A percentile compares a stretch with the other conserved stretches of the same genome.
Evolutionary conservation across 1,140 invertebrate genomes (phyloP).

Genomic region (Berghia stephanieae): DNA sequence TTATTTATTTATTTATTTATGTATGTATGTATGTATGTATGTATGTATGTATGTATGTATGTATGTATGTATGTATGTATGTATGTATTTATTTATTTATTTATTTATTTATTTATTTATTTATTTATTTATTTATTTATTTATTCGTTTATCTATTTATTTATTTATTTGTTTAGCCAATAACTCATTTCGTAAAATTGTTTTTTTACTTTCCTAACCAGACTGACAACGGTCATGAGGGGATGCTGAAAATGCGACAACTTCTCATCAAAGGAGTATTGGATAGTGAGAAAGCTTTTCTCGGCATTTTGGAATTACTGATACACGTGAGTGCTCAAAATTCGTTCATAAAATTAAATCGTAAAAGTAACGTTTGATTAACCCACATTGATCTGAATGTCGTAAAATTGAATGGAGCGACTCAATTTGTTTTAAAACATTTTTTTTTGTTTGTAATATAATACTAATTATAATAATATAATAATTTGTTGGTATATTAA

Average conservation of each 20-base stretch:
- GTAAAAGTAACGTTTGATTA: no score
- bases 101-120: neutral
- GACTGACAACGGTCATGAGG: slow-evolving; percentile 23
- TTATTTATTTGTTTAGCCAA: no score
- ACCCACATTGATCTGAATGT: no score
- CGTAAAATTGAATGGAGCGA: no score
- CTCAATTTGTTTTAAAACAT: no score
- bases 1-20: no score
- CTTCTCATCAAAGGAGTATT: slow-evolving; percentile 88
- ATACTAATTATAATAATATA: no score
- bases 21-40: neutral
- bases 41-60: slow-evolving; percentile 6
- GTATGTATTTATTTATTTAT: no score
- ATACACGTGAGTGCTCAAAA: slow-evolving; percentile 77
- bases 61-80: neutral
- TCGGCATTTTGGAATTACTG: slow-evolving; percentile 88
- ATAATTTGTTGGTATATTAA: no score
- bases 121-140: neutral
- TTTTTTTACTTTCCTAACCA: slow-evolving; percentile 12
- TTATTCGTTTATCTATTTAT: no score
- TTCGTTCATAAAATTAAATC: no score
- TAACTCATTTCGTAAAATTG: neutral
- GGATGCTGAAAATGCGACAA: slow-evolving; percentile 57
- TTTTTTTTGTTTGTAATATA: no score
- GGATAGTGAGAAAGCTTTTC: slow-evolving; percentile 88